Evolutionary conservation across 2,797 vertebrate species (phyloP), one percentile per base, ranked within the genome.

Genomic region (Xyrichtys novacula): DNA sequence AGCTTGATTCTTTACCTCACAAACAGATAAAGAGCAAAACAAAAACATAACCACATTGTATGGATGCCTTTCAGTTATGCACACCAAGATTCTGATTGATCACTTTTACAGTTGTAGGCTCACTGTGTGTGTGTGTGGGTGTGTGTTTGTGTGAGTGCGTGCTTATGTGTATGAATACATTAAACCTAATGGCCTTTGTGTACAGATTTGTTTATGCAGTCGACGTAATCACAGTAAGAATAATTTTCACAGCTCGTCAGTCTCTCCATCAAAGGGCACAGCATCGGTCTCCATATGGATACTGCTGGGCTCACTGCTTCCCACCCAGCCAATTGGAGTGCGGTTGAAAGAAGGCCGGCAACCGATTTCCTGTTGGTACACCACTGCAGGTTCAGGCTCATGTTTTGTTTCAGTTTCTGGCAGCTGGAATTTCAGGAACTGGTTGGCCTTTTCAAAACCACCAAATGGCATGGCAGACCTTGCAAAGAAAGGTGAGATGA

Each of bases 401-500:
- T 94, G 70, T 79, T 94, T 92, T 50, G 91, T 91, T 68, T 97
- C 95, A 46, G 95, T 79, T 72, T 97, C 95, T 74, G 98, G 98
- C 92, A 99, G 91, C 93, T 98, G 97, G 93, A 99, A 99, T 91
- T 97, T 99, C 96, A 99, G 91, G 83, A 97, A 91, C 93, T 97
- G 97, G 85, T 92, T 91, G 80, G 97, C 98, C 91, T 97, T 99
- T 76, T 98, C 96, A 34, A 95, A 98, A 62, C 98, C 98, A 6
- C 98, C 98, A 0, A 88, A 99, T 61, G 98, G 98, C 91, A 97
- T 90, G 68, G 98, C 96, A 65, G 85, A 93, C 94, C 98, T 99
- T 34, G 46, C 22, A 71, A 62, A 44, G 17, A 10, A 59, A 81
- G 67, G 60, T 39, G 31, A 76, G 36, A 75, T 25, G 15, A 38